phyloP scores from a whole-genome alignment of 2,888 invertebrate genomes.

The Alitta virens region DNA sequence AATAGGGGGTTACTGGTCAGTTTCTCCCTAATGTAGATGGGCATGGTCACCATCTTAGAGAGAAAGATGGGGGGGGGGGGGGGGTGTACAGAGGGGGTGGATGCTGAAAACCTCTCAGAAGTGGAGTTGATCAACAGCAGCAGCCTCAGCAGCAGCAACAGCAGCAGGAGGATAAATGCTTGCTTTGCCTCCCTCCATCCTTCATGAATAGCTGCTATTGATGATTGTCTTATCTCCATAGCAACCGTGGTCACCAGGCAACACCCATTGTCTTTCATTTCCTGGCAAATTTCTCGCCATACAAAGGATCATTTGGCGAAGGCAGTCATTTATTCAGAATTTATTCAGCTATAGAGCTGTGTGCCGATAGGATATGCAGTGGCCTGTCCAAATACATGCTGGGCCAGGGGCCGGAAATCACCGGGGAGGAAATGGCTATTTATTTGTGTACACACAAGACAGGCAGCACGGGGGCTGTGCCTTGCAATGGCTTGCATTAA shows the following conservation, averaged over 20 bases:
- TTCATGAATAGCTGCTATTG: not conserved
- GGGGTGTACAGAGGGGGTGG: too few species aligned
- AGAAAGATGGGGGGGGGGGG: too few species aligned
- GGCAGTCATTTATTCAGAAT: not conserved
- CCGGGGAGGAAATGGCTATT: not conserved
- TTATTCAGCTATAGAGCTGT: not conserved
- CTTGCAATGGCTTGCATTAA: not conserved
- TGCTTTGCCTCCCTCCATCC: too few species aligned
- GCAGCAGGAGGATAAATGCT: too few species aligned
- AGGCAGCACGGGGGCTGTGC: not conserved
- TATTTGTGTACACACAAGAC: not conserved
- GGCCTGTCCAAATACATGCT: not conserved
- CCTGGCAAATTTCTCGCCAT: conserved; percentile 6
- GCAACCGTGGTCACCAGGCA: conserved; percentile 10
- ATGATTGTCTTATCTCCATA: conserved; percentile 16
- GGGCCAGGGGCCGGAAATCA: not conserved
- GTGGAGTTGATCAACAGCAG: too few species aligned
- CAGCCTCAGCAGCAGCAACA: too few species aligned
- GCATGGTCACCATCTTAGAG: too few species aligned
- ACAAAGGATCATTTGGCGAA: not conserved
- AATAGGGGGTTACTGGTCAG: too few species aligned
- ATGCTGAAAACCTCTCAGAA: too few species aligned
- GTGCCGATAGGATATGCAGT: not conserved
- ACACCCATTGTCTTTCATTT: conserved; percentile 13
- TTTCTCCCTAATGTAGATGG: too few species aligned